Base-by-base conservation (phyloP, 1,140 invertebrate genomes). In the Neoseiulus cucumeris region DNA sequence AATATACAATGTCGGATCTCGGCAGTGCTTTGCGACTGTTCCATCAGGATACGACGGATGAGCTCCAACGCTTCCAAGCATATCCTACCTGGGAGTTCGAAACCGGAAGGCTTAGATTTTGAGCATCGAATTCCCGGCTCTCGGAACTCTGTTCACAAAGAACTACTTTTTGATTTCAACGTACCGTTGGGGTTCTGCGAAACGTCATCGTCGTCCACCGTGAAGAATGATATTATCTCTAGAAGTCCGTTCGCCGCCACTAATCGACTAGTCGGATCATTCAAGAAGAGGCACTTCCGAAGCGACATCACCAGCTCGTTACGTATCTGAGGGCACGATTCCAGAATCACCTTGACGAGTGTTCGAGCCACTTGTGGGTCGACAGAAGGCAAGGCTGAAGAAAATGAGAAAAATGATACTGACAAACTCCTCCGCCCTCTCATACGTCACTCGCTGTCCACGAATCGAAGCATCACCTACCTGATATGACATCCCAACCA, bases 171-270 rank as follows among this genome's bases (percentile, higher is more conserved):
- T 4, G 33, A 9, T 9, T 6, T 4, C 4, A 9, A 6, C 33
- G 9, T 59, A 59, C 51, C 51, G 22, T 59, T 59, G 22, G 51
- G 51, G 51, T 59, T 59, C 22, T 59, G 51, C 14, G 51, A 59
- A 0, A 59, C 51, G 22, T 59, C 51, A 17, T 25, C 14, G 22
- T 25, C 51, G 17, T 59, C 51, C 25, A 59, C 51, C 1, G 51
- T 59, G 51, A 59, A 59, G 22, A 18, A 59, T 2, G 51, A 12
- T 4, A 59, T 33, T 29, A 59, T 59, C 22, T 59, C 51, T 14
- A 59, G 51, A 2, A 59, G 22, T 2, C 51, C 51, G 17, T 59
- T 59, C 22, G 51, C 51, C 22, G 51, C 25, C 14, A 59, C 51
- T 1, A 59, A 20, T 1, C 51, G 25, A 2, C 25, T 29, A 12